A percentile compares a stretch with the other conserved stretches of the same genome.
Conservation (phyloP, 1,140 invertebrate genomes). For the Zophobas atratus region DNA sequence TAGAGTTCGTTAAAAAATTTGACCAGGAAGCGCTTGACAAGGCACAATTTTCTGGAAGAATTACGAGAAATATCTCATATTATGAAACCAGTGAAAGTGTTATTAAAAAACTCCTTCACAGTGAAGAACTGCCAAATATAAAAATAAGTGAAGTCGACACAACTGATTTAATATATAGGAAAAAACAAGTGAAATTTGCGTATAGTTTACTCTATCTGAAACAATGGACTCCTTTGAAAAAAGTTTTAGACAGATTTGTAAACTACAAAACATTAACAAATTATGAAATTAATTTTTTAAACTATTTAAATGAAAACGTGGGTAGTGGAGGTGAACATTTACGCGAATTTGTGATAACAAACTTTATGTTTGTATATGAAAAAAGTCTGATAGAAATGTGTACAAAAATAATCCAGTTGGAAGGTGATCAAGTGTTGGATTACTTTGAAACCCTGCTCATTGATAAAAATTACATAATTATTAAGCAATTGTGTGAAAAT, state of each 20-base stretch:
- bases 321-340: slow-evolving; percentile 13
- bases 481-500: slow-evolving; percentile 48
- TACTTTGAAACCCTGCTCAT: slow-evolving; percentile 46
- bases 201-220: slow-evolving; percentile 49
- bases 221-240: slow-evolving; percentile 21
- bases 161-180: slow-evolving; percentile 34
- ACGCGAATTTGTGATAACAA: slow-evolving; percentile 39
- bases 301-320: slow-evolving; percentile 29
- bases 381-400: slow-evolving; percentile 48
- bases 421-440: slow-evolving; percentile 33
- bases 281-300: slow-evolving; percentile 51
- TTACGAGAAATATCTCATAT: slow-evolving; percentile 37
- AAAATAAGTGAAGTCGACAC: background rate
- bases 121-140: background rate
- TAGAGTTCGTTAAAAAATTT: slow-evolving; percentile 50
- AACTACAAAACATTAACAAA: slow-evolving; percentile 35
- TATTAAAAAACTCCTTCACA: slow-evolving; percentile 49
- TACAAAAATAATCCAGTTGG: slow-evolving; percentile 49
- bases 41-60: slow-evolving; percentile 5
- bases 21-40: slow-evolving; percentile 44
- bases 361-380: slow-evolving; percentile 52
- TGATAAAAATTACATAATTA: slow-evolving; percentile 30
- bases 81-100: slow-evolving; percentile 53
- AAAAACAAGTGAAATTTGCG: slow-evolving; percentile 50
- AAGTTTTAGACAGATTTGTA: slow-evolving; percentile 33